A percentile compares a stretch with the other conserved stretches of the same genome.
These are phyloP conservation scores for Numenius phaeopus DNA, from an alignment of 2,797 vertebrate species.

Conservation along the genomic window DNA sequence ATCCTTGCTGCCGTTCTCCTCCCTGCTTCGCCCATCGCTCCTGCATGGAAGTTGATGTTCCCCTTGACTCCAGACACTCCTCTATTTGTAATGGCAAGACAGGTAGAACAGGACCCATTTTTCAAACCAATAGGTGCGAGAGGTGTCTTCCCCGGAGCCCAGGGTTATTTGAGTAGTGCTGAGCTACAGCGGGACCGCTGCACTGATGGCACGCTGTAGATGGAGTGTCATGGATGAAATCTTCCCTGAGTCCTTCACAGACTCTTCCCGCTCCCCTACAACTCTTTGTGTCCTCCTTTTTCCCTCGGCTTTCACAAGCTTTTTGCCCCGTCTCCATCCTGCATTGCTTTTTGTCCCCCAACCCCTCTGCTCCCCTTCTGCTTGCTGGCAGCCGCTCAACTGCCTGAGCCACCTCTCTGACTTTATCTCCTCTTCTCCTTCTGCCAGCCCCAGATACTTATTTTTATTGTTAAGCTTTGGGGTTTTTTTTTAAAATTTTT, in stretches of 20 bases:
- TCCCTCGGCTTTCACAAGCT: not conserved
- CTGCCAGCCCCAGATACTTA: not conserved
- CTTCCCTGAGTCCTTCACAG: not conserved
- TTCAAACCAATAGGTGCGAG: not conserved
- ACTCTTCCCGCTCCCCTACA: not conserved
- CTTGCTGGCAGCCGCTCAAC: not conserved
- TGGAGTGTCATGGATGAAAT: not conserved
- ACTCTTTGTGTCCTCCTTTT: not conserved
- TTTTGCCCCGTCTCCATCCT: not conserved
- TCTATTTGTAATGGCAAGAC: slow-evolving; percentile 49
- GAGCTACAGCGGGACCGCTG: not conserved
- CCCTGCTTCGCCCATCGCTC: not conserved
- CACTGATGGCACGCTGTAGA: rapidly evolving
- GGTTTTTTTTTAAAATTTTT: not conserved
- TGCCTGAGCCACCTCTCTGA: not conserved
- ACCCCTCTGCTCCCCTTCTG: not conserved
- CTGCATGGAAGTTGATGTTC: slow-evolving; percentile 9
- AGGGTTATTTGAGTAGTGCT: not conserved
- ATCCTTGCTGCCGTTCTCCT: not conserved
- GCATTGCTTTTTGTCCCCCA: not conserved
- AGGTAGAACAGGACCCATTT: slow-evolving; percentile 43
- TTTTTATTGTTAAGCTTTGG: not conserved
- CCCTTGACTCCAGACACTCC: not conserved
- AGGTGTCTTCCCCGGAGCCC: not conserved
- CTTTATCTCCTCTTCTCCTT: not conserved